Conservation (phyloP, 2,797 vertebrate species). For the Lycodopsis pacificus region DNA sequence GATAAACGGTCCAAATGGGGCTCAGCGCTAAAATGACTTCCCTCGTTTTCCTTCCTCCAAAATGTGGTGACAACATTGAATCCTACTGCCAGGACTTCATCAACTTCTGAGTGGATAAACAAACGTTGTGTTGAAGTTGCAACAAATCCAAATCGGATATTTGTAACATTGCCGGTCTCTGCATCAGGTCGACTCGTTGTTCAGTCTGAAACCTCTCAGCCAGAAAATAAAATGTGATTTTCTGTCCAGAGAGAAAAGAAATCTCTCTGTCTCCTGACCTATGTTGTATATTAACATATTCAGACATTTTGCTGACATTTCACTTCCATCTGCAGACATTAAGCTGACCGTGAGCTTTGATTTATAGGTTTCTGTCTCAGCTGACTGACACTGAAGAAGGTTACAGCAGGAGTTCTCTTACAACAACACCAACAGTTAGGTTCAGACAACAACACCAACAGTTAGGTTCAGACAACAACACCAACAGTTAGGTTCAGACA, state of each 20-base stretch:
- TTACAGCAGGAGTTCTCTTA: neutral
- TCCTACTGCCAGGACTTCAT: neutral
- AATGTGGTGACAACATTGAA: no score
- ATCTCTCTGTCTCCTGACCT: neutral
- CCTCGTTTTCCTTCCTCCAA: neutral
- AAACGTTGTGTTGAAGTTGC: neutral
- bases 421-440: no score
- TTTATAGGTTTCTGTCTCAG: neutral
- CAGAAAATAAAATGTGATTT: neutral
- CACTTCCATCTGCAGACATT: slow-evolving; percentile 11
- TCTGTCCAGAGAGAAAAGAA: neutral
- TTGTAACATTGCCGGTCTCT: neutral
- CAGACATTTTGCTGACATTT: slow-evolving; percentile 39
- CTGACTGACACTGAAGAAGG: neutral
- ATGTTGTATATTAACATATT: neutral
- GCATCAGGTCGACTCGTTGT: neutral
- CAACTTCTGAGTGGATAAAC: neutral
- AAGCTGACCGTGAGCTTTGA: slow-evolving; percentile 15
- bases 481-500: no score
- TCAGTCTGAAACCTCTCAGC: neutral
- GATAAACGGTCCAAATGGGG: slow-evolving; percentile 8
- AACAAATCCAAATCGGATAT: neutral
- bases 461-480: no score
- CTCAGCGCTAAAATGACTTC: neutral
- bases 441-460: no score